Evolutionary conservation across 1,140 invertebrate species (phyloP), one percentile per base, ranked within the genome.

Genomic region (Tetramorium simillimum): DNA sequence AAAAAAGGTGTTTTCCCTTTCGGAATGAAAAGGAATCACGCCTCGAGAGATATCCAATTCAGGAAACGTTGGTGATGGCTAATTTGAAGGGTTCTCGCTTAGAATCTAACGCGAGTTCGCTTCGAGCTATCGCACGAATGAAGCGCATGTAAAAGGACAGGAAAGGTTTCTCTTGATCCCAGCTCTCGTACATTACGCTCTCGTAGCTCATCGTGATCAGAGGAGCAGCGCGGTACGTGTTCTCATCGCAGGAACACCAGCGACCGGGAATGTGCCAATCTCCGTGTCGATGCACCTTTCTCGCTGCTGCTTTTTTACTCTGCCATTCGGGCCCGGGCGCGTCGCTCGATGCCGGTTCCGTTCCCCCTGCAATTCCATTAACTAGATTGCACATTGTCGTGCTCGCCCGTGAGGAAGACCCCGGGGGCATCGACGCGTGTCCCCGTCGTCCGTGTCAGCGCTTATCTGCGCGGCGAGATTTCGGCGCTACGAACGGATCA

Each of bases 341-440:
- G 65, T 24, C 63, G 33, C 33, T 28, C 40, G 37, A 12, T 33
- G 24, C 24, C 40, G 24, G 53, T 53, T 60, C 65, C 40, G 69
- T 37, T 84, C 10, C 37, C 24, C 53, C 40, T 33, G 80, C 53
- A 56, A 84, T 84, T 84, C 69, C 80, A 84, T 84, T 84, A 84
- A 84, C 80, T 84, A 75, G 80, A 84, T 84, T 84, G 80, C 80
- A 69, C 69, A 84, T 84, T 84, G 80, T 84, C 69, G 69, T 84
- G 69, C 40, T 73, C 28, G 69, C 37, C 53, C 69, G 43, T 73
- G 80, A 84, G 53, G 69, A 84, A 75, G 69, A 51, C 53, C 51
- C 65, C 69, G 65, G 18, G 14, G n/a, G 53, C 69, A 84, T 14
- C 80, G 80, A 73, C 53, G 80, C 80, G 53, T 82, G 49, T 67